phyloP scores from a whole-genome alignment of 2,888 invertebrate species.

The Latrodectus elegans region DNA sequence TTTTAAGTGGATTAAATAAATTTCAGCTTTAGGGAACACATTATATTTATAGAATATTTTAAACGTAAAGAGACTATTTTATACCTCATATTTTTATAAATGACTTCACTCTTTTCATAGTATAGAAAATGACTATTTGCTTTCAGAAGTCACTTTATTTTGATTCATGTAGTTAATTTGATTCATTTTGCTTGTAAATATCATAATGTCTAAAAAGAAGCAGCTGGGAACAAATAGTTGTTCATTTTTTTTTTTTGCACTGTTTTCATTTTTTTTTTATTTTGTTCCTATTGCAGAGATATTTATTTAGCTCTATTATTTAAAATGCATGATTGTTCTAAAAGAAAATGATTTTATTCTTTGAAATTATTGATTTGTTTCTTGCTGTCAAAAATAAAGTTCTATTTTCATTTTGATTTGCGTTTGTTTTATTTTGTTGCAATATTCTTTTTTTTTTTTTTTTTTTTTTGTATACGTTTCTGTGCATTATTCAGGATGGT shows the following conservation, averaged over 20 bases:
- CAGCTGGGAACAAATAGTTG: slow-evolving; percentile 15
- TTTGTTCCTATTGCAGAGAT: slow-evolving; percentile 48
- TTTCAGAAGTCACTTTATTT: slow-evolving; percentile 1
- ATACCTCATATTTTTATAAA: too few species aligned
- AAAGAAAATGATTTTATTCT: slow-evolving; percentile 16
- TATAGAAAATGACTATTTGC: slow-evolving; percentile 19
- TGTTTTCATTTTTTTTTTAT: slow-evolving; percentile 42
- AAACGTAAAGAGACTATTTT: too few species aligned
- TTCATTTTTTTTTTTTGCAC: slow-evolving; percentile 37
- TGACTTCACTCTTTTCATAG: too few species aligned
- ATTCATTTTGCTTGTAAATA: slow-evolving; percentile 32
- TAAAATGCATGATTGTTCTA: slow-evolving; percentile 13
- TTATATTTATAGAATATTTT: too few species aligned
- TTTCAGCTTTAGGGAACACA: too few species aligned
- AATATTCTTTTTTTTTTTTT: too few species aligned
- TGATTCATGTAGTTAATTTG: neutral
- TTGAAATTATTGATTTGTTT: slow-evolving; percentile 15
- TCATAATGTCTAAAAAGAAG: slow-evolving; percentile 1
- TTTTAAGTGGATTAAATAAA: too few species aligned
- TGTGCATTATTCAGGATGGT: neutral
- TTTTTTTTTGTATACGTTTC: slow-evolving; percentile 1
- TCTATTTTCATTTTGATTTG: slow-evolving; percentile 39
- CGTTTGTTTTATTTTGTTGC: slow-evolving; percentile 20
- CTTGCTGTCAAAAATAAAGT: slow-evolving; percentile 26
- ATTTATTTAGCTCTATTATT: slow-evolving; percentile 25